Evolutionary conservation across 2,113 vertebrate genomes (phyloP).

Genomic region (Alces alces): DNA sequence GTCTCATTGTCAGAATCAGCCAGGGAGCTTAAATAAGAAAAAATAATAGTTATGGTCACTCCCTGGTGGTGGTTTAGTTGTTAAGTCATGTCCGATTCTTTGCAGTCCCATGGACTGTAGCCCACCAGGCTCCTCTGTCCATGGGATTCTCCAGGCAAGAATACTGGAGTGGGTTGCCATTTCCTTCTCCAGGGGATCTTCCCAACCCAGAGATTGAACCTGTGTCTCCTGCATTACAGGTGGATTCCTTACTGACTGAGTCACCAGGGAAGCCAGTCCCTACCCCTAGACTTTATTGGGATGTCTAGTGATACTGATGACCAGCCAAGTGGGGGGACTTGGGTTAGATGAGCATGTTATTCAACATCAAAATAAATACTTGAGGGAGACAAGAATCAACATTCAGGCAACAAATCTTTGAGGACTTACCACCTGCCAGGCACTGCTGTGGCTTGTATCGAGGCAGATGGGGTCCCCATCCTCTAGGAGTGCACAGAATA

Average conservation of each 20-base stretch:
- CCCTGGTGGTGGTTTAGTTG: neutral
- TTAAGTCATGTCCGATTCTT: rapidly evolving
- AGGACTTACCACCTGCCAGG: neutral
- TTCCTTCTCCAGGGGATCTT: neutral
- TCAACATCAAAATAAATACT: neutral
- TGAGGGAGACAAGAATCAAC: neutral
- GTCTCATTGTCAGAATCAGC: neutral
- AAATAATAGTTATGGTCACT: neutral
- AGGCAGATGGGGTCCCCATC: neutral
- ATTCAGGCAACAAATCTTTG: neutral
- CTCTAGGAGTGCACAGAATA: neutral
- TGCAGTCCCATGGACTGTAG: neutral
- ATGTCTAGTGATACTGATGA: neutral
- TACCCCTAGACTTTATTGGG: neutral
- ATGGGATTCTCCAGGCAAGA: neutral
- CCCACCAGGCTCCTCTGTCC: neutral
- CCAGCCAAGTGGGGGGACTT: neutral
- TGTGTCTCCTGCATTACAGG: neutral
- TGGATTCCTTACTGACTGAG: neutral
- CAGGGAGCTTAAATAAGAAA: neutral
- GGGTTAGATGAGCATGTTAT: neutral
- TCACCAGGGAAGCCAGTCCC: neutral
- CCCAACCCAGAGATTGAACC: neutral
- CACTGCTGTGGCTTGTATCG: neutral
- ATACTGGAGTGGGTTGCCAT: neutral